Percentiles rank a stretch among this genome's conserved stretches.
Conservation (phyloP, 2,888 invertebrate genomes). For the Phaonia tiefii region DNA sequence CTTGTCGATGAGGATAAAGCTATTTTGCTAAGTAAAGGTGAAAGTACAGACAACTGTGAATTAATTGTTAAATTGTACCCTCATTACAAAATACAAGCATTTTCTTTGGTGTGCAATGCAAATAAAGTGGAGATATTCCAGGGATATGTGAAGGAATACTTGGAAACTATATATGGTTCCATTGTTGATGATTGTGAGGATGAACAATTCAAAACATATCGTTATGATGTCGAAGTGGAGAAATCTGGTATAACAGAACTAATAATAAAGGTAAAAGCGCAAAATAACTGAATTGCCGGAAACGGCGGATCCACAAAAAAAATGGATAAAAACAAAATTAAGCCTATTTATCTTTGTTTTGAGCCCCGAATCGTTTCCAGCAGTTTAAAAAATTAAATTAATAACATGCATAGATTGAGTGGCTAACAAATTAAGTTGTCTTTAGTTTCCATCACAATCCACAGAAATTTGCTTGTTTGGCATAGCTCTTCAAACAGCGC, state of each 20-base stretch:
- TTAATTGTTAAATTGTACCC: conserved; percentile 71
- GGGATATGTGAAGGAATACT: conserved; percentile 75
- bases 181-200: conserved; percentile 68
- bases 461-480: conserved; percentile 78
- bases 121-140: conserved; percentile 76
- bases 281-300: not conserved
- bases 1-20: conserved; percentile 74
- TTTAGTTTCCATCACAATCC: conserved; percentile 71
- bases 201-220: conserved; percentile 72
- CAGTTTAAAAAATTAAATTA: not conserved
- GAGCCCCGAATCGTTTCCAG: not conserved
- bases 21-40: conserved; percentile 69
- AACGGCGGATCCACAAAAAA: not conserved
- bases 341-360: not conserved
- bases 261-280: conserved; percentile 72
- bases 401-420: conserved; percentile 1
- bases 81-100: conserved; percentile 74
- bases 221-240: conserved; percentile 77
- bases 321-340: too few species aligned
- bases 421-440: not conserved
- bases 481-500: conserved; percentile 73
- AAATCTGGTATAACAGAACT: conserved; percentile 75
- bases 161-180: conserved; percentile 75
- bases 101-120: conserved; percentile 75
- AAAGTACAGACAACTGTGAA: conserved; percentile 73